Evolutionary conservation across 1,140 invertebrate species (phyloP).

Genomic region (Eurosta solidaginis): DNA sequence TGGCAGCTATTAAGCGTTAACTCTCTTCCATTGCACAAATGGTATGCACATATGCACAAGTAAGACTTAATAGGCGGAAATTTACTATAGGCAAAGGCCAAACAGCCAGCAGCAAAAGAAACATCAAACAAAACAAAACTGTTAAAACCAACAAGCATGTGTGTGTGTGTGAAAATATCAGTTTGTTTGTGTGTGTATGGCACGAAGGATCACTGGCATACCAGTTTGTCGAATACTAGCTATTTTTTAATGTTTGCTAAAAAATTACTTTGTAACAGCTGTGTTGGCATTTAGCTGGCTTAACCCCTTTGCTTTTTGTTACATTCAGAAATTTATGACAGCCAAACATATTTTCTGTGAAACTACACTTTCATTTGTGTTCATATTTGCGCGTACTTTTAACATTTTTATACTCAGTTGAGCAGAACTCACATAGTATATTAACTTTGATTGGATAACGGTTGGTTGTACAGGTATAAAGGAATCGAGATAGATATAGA

Average conservation of each 20-base stretch:
- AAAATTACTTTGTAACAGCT: constrained; percentile 26
- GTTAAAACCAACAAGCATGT: too few species aligned
- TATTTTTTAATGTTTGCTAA: constrained; percentile 24
- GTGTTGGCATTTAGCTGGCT: neutral
- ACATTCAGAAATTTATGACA: too few species aligned
- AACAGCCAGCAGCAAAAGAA: neutral
- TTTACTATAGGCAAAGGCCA: neutral
- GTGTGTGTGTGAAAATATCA: neutral
- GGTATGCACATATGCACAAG: neutral
- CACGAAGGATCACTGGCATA: neutral
- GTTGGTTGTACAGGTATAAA: too few species aligned
- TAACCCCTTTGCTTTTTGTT: too few species aligned
- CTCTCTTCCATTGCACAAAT: neutral
- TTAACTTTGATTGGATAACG: too few species aligned
- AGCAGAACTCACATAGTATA: too few species aligned
- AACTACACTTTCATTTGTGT: too few species aligned
- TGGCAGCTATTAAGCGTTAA: constrained; percentile 1
- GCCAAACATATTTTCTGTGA: too few species aligned
- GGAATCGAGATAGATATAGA: too few species aligned
- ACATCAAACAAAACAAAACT: too few species aligned
- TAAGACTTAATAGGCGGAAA: constrained; percentile 16
- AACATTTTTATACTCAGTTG: too few species aligned
- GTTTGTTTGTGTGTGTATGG: neutral
- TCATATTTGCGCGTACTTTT: too few species aligned
- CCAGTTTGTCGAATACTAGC: neutral